Conservation (phyloP, 2,113 vertebrate genomes). For the Verasper variegatus region DNA sequence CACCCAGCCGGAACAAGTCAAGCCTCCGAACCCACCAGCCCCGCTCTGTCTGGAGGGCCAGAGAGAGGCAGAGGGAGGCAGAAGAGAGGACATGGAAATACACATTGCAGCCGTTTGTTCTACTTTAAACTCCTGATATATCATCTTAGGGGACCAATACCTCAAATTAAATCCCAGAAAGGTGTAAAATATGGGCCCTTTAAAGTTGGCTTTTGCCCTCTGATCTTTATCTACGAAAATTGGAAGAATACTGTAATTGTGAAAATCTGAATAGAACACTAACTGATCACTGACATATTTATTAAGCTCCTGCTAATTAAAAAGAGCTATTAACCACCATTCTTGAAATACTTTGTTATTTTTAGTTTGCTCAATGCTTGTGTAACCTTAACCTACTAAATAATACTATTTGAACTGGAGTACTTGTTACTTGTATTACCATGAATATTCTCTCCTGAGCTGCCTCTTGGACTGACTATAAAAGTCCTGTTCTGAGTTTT, state of each 20-base stretch:
- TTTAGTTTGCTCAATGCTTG: background rate
- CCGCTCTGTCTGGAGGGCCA: too few species aligned
- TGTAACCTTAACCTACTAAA: background rate
- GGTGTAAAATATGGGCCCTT: too few species aligned
- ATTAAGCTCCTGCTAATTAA: background rate
- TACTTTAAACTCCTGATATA: too few species aligned
- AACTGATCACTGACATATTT: background rate
- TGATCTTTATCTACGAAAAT: too few species aligned
- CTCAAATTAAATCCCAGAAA: too few species aligned
- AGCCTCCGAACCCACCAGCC: too few species aligned
- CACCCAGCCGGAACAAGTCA: too few species aligned
- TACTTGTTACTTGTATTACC: background rate
- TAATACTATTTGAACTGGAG: background rate
- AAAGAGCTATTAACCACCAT: background rate
- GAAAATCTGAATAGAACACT: background rate
- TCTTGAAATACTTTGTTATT: background rate
- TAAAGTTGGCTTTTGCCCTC: too few species aligned
- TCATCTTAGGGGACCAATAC: too few species aligned
- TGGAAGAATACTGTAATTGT: background rate
- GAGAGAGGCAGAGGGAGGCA: too few species aligned
- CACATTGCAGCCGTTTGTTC: too few species aligned
- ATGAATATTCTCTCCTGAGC: background rate
- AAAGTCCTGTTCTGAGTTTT: background rate
- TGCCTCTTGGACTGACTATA: background rate
- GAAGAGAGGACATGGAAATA: too few species aligned